These are phyloP conservation scores for Eugnorisma glareosa DNA, from an alignment of 2,888 invertebrate species.

Conservation along the genomic window DNA sequence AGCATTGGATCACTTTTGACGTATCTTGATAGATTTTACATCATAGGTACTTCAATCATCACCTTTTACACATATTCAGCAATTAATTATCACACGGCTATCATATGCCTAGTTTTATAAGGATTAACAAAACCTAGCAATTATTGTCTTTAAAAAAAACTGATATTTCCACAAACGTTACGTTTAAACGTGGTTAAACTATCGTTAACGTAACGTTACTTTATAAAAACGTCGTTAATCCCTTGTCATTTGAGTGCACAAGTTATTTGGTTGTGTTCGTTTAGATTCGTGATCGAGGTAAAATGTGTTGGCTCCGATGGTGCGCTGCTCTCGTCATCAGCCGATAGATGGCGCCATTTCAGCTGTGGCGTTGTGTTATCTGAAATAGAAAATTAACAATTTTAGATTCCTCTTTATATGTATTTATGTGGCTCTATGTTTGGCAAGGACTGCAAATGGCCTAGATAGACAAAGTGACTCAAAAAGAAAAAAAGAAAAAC, in stretches of 20 bases:
- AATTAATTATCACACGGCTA: slow-evolving; percentile 1
- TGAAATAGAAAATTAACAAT: slow-evolving; percentile 72
- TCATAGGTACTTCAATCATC: neutral
- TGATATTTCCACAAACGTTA: neutral
- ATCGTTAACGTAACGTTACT: slow-evolving; percentile 11
- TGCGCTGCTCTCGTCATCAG: slow-evolving; percentile 70
- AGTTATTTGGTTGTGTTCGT: slow-evolving; percentile 75
- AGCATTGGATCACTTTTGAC: neutral
- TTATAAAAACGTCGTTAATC: slow-evolving; percentile 7
- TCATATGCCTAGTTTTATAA: neutral
- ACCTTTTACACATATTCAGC: slow-evolving; percentile 14
- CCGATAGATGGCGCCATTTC: slow-evolving; percentile 76
- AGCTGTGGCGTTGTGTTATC: slow-evolving; percentile 86
- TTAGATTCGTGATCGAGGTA: slow-evolving; percentile 79
- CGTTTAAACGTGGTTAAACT: slow-evolving; percentile 2
- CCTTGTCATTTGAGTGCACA: slow-evolving; percentile 56
- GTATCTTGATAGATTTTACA: neutral
- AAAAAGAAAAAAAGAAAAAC: too few relatives aligned
- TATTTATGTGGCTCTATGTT: neutral
- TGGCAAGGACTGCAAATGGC: neutral
- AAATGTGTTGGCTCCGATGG: slow-evolving; percentile 78
- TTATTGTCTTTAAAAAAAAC: neutral
- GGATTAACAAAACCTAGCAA: slow-evolving; percentile 11
- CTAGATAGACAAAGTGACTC: neutral
- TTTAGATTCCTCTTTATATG: neutral